Percentiles rank a stretch among this genome's conserved stretches.
Conservation (phyloP, 2,888 invertebrate species). For the Sycophila texana region DNA sequence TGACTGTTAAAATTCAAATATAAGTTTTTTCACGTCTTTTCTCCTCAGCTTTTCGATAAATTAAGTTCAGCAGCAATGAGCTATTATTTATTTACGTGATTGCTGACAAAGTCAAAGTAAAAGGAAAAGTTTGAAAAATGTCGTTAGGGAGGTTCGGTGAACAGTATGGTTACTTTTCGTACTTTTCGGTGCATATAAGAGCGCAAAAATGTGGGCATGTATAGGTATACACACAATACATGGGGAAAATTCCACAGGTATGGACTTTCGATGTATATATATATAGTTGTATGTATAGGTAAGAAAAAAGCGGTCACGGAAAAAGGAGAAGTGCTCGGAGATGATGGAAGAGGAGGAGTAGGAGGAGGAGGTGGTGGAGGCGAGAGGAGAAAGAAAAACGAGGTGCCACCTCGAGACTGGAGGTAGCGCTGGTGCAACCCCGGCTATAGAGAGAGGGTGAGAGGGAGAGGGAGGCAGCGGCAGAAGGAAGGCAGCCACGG, state of each 20-base stretch:
- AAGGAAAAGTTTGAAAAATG: too few species aligned
- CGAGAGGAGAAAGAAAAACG: constrained; percentile 57
- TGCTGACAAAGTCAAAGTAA: too few species aligned
- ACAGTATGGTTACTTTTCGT: too few species aligned
- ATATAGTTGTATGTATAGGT: constrained; percentile 19
- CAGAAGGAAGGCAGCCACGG: constrained; percentile 61
- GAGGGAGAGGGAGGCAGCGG: constrained; percentile 50
- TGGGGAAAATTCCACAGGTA: too few species aligned
- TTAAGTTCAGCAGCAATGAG: too few species aligned
- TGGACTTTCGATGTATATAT: background rate
- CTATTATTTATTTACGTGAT: too few species aligned
- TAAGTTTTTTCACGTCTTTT: too few species aligned
- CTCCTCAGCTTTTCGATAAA: too few species aligned
- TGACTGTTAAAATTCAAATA: too few species aligned
- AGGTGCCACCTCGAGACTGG: constrained; percentile 48
- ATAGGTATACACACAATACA: too few species aligned
- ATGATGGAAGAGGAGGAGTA: background rate
- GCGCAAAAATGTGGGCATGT: background rate
- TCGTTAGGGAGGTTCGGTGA: too few species aligned
- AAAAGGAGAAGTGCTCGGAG: constrained; percentile 41
- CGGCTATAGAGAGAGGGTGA: constrained; percentile 32
- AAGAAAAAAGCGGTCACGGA: constrained; percentile 55
- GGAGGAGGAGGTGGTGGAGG: background rate
- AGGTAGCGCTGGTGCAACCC: constrained; percentile 11
- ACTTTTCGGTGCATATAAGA: too few species aligned